Conservation (phyloP, 1,140 invertebrate genomes). For the Laodelphax striatellus region DNA sequence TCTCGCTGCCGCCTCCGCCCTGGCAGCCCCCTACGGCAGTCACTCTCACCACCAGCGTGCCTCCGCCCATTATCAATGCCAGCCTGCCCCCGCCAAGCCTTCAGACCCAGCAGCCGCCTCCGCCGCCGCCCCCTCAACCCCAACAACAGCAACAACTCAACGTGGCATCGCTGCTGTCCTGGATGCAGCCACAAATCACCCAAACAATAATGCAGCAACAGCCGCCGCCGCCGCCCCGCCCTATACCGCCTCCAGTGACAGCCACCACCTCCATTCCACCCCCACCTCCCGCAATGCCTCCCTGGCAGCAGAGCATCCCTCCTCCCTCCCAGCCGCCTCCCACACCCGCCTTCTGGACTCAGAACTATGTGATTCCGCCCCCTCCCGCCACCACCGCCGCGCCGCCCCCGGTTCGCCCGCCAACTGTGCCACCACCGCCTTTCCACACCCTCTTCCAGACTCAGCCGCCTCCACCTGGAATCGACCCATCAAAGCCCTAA, state of each 20-base stretch:
- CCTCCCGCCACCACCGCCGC: constrained; percentile 20
- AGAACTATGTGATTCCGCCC: constrained; percentile 22
- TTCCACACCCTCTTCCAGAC: constrained; percentile 12
- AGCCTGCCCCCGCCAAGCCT: constrained; percentile 35
- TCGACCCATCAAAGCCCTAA: no score
- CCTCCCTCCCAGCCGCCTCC: constrained; percentile 17
- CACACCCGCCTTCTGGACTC: constrained; percentile 25
- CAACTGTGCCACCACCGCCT: constrained; percentile 17
- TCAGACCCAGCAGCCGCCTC: constrained; percentile 37
- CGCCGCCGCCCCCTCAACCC: constrained; percentile 40
- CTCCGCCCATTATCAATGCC: constrained; percentile 20
- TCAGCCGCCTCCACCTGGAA: constrained; percentile 15
- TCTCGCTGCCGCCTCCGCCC: constrained; percentile 12
- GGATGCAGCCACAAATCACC: constrained; percentile 40
- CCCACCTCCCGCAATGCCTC: constrained; percentile 35
- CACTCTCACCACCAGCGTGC: neutral
- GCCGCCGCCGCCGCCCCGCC: constrained; percentile 27
- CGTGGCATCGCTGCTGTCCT: constrained; percentile 39
- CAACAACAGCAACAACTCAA: constrained; percentile 35
- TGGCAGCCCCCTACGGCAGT: constrained; percentile 21
- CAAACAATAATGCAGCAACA: constrained; percentile 24
- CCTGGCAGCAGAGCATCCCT: constrained; percentile 29
- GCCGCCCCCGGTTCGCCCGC: neutral
- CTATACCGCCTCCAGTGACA: neutral
- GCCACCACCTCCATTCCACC: constrained; percentile 17